Conservation (phyloP, 2,888 invertebrate genomes). For the Thera obeliscata region DNA sequence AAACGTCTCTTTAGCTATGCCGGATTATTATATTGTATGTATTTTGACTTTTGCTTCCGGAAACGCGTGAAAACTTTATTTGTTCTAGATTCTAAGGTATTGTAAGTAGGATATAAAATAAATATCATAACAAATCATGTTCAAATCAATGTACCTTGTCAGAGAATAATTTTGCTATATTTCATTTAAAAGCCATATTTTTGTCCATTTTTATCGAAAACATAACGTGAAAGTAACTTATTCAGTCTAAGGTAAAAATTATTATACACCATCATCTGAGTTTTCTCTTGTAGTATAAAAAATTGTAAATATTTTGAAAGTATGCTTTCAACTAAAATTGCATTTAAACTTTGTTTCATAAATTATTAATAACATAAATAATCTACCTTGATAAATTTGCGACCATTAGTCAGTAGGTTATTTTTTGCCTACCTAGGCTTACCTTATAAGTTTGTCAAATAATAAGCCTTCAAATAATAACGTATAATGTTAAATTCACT, state of each 20-base stretch:
- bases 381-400: background rate
- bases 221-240: background rate
- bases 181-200: slow-evolving; percentile 17
- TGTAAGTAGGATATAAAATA: slow-evolving; percentile 35
- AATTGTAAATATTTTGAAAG: slow-evolving; percentile 21
- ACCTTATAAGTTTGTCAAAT: background rate
- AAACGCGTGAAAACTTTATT: slow-evolving; percentile 48
- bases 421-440: background rate
- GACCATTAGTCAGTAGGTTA: background rate
- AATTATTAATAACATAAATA: background rate
- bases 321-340: slow-evolving; percentile 12
- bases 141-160: slow-evolving; percentile 29
- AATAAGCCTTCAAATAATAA: background rate
- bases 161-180: slow-evolving; percentile 23
- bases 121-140: slow-evolving; percentile 31
- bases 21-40: slow-evolving; percentile 61
- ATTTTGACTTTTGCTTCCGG: slow-evolving; percentile 59
- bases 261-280: background rate
- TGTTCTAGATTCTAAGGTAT: slow-evolving; percentile 36
- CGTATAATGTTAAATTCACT: background rate
- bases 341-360: slow-evolving; percentile 1
- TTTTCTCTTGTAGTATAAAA: background rate
- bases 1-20: slow-evolving; percentile 79
- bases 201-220: slow-evolving; percentile 13
- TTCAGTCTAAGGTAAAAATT: background rate